Conservation (phyloP, 2,888 invertebrate genomes). For the Orchestes rusci region DNA sequence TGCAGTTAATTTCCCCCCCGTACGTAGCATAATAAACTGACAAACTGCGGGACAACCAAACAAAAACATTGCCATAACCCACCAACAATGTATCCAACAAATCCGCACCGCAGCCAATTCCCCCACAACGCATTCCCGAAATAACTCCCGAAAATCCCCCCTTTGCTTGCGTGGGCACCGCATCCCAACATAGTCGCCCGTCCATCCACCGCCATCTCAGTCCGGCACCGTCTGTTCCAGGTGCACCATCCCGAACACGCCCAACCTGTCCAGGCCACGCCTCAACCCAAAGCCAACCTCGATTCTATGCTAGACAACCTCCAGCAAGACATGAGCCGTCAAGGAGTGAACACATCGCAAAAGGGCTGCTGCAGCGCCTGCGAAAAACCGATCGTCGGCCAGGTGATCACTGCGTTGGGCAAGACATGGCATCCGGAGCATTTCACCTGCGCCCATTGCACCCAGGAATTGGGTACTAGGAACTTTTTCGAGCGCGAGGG, state of each 20-base stretch:
- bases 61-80: too few relatives aligned
- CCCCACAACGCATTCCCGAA: too few relatives aligned
- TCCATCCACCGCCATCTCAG: neutral
- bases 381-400: conserved; percentile 98
- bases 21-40: too few relatives aligned
- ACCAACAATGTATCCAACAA: too few relatives aligned
- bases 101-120: too few relatives aligned
- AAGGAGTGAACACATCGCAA: conserved; percentile 97
- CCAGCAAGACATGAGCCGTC: conserved; percentile 96
- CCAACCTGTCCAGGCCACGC: conserved; percentile 51
- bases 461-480: conserved; percentile 90
- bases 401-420: conserved; percentile 94
- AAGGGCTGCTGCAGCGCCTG: conserved; percentile 99
- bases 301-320: conserved; percentile 85
- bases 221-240: too few relatives aligned
- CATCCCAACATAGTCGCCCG: neutral
- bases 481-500: conserved; percentile 99
- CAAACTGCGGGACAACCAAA: too few relatives aligned
- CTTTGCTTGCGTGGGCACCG: neutral
- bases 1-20: too few relatives aligned
- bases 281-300: conserved; percentile 44
- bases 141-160: too few relatives aligned
- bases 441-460: conserved; percentile 96
- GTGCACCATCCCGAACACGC: conserved; percentile 65
- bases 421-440: conserved; percentile 99